phyloP scores from a whole-genome alignment of 2,797 vertebrate genomes.

The Petrocephalus schoutedeni region DNA sequence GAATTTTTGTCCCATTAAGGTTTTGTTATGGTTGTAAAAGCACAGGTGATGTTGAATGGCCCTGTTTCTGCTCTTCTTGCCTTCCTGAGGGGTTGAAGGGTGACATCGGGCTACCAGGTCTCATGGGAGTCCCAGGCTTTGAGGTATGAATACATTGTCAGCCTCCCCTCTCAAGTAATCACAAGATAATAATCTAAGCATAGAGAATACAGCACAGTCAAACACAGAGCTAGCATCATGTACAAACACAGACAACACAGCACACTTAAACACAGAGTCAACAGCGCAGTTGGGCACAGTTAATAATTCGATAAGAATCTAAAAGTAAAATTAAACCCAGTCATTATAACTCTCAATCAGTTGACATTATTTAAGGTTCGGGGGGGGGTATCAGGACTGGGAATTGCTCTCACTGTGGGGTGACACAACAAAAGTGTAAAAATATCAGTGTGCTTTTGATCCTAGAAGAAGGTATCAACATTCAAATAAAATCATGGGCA shows the following conservation, averaged over 20 bases:
- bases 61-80: slow-evolving; percentile 23
- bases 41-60: background rate
- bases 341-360: background rate
- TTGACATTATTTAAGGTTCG: background rate
- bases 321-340: background rate
- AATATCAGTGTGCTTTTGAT: background rate
- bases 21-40: slow-evolving; percentile 14
- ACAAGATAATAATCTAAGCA: background rate
- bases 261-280: background rate
- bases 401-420: background rate
- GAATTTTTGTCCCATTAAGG: slow-evolving; percentile 1
- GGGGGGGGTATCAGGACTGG: background rate
- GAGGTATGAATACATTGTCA: slow-evolving; percentile 57
- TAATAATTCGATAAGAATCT: too few relatives aligned
- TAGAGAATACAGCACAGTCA: background rate
- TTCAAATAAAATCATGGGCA: background rate
- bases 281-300: slow-evolving; percentile 36
- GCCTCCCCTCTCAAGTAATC: slow-evolving; percentile 12
- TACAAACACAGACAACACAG: background rate
- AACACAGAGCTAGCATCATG: background rate
- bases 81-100: slow-evolving; percentile 64
- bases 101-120: slow-evolving; percentile 70
- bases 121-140: slow-evolving; percentile 71
- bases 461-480: background rate
- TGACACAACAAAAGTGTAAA: background rate